phyloP scores from a whole-genome alignment of 2,113 vertebrate genomes.

The Macroglossus sobrinus region DNA sequence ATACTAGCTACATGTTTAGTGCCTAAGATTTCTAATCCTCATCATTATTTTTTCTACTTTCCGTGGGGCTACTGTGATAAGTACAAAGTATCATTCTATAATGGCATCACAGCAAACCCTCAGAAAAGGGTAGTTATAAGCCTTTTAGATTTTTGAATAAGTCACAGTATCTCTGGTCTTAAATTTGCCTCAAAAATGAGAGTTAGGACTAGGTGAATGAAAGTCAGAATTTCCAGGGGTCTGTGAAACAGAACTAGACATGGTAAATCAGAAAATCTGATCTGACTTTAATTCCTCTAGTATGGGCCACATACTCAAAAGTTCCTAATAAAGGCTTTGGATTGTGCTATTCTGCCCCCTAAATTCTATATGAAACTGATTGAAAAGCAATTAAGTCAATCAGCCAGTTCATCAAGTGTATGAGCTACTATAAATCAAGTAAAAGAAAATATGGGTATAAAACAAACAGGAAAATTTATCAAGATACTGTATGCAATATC shows the following conservation, averaged over 20 bases:
- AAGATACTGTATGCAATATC: background rate
- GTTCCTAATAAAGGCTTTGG: background rate
- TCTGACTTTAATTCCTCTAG: background rate
- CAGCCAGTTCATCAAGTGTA: background rate
- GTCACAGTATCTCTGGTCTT: background rate
- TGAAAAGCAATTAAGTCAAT: slow-evolving; percentile 13
- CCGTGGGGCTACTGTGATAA: background rate
- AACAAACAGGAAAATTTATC: background rate
- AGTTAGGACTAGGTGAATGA: background rate
- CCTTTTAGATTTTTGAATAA: background rate
- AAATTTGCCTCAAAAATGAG: background rate
- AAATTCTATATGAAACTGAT: background rate
- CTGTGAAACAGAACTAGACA: slow-evolving; percentile 5
- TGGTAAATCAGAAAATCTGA: background rate
- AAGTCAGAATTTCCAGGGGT: background rate
- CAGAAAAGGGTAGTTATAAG: background rate
- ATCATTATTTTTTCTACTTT: background rate
- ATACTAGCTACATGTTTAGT: background rate
- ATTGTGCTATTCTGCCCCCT: background rate
- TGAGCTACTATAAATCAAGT: background rate
- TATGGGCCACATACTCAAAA: background rate
- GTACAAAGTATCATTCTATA: background rate
- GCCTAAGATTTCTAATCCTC: background rate
- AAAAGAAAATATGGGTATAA: background rate
- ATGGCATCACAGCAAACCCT: background rate